Conservation (phyloP, 1,140 invertebrate genomes). For the Halyomorpha halys region DNA sequence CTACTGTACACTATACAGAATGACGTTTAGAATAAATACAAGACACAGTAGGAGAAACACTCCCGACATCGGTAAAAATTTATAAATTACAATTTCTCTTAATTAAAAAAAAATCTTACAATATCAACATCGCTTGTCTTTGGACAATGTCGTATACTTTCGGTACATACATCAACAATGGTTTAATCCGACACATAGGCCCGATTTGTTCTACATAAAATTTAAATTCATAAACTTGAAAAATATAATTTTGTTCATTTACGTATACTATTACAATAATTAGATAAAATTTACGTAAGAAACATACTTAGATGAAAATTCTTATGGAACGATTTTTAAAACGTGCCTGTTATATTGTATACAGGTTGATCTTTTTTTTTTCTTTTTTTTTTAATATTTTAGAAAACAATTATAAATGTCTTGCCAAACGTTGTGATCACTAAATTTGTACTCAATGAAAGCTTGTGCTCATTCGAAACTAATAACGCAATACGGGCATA, state of each 20-base stretch:
- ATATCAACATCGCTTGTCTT: constrained; percentile 17
- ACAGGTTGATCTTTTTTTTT: constrained; percentile 5
- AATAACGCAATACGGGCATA: constrained; percentile 14
- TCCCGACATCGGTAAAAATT: constrained; percentile 1
- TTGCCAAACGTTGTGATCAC: constrained; percentile 19
- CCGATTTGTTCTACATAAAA: constrained; percentile 14
- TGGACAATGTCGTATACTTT: constrained; percentile 21
- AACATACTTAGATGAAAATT: constrained; percentile 16
- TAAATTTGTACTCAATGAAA: constrained; percentile 24
- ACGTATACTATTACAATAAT: constrained; percentile 20
- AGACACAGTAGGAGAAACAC: constrained; percentile 7
- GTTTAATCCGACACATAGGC: neutral
- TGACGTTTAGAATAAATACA: constrained; percentile 21
- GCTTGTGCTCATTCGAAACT: constrained; percentile 21
- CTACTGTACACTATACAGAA: constrained; percentile 23
- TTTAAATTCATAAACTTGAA: constrained; percentile 15
- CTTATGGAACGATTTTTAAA: constrained; percentile 5
- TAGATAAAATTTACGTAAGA: constrained; percentile 15
- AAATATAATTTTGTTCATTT: constrained; percentile 15
- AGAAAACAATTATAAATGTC: constrained; percentile 17
- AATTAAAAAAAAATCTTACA: constrained; percentile 4
- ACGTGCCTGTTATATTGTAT: constrained; percentile 4
- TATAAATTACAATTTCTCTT: neutral
- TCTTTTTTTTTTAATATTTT: constrained; percentile 1
- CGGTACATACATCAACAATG: constrained; percentile 12